Conservation (phyloP, 2,797 vertebrate genomes). For the Anolis apletophallus region DNA sequence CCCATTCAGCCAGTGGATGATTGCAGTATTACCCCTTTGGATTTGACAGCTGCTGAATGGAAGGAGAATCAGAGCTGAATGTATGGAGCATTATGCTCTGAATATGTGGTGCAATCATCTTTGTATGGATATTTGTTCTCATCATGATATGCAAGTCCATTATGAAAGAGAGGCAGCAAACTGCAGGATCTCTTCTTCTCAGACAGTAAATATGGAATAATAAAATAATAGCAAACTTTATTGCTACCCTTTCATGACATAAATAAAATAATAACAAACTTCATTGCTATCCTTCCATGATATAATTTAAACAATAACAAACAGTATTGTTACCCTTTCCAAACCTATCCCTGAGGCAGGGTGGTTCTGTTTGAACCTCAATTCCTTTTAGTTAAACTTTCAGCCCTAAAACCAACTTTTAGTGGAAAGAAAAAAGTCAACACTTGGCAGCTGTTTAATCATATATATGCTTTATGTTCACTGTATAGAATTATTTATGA, state of each 20-base stretch:
- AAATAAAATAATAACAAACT: background rate
- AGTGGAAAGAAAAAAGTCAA: slow-evolving; percentile 31
- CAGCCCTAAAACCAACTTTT: slow-evolving; percentile 21
- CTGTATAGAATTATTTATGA: slow-evolving; percentile 56
- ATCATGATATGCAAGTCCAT: background rate
- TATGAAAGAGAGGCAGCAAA: background rate
- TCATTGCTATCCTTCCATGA: background rate
- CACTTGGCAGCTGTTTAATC: slow-evolving; percentile 43
- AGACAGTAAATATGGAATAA: background rate
- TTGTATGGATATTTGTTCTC: background rate
- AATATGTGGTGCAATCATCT: too few species aligned
- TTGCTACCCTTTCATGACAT: too few species aligned
- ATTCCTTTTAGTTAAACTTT: background rate
- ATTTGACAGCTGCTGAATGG: too few species aligned
- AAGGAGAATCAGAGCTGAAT: too few species aligned
- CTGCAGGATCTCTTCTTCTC: background rate
- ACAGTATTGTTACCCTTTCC: background rate
- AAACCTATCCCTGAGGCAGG: background rate
- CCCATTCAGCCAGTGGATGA: too few species aligned
- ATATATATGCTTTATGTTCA: slow-evolving; percentile 28
- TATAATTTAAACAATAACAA: background rate
- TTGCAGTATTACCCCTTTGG: too few species aligned
- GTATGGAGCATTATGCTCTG: too few species aligned
- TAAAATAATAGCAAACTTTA: background rate
- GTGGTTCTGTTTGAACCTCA: background rate